Conservation (phyloP, 2,797 vertebrate species). For the Oceanodroma leucorhoa region DNA sequence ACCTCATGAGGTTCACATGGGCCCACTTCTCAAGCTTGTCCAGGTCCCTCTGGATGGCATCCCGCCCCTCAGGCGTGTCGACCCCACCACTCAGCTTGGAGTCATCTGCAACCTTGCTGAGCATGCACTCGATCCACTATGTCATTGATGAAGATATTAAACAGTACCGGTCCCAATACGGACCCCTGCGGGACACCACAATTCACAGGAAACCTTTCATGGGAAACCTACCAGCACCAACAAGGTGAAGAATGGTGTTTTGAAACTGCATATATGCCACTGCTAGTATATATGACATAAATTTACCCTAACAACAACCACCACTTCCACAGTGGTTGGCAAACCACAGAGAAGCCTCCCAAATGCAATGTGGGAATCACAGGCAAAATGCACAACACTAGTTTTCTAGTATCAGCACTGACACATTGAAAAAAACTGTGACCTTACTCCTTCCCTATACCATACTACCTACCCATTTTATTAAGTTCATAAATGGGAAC, state of each 20-base stretch:
- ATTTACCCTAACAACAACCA: not conserved
- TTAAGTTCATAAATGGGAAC: not conserved
- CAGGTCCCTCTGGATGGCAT: too few relatives aligned
- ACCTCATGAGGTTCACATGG: too few relatives aligned
- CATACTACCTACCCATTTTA: not conserved
- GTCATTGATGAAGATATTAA: too few relatives aligned
- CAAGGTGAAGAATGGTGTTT: not conserved
- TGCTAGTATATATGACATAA: rapidly evolving
- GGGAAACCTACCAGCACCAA: not conserved
- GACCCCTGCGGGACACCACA: not conserved
- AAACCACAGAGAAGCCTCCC: not conserved
- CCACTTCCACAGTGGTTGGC: not conserved
- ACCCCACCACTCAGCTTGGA: too few relatives aligned
- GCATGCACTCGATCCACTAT: too few relatives aligned
- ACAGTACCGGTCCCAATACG: too few relatives aligned
- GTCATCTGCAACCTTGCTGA: too few relatives aligned
- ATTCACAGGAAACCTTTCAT: not conserved
- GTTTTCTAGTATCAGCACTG: not conserved
- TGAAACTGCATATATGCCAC: not conserved
- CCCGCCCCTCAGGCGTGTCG: too few relatives aligned
- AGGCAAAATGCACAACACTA: not conserved
- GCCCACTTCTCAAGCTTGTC: too few relatives aligned
- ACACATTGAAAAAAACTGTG: not conserved
- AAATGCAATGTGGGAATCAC: not conserved
- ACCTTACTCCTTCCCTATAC: not conserved